Conservation (phyloP, 2,113 vertebrate genomes). For the Platycercus adscitus region DNA sequence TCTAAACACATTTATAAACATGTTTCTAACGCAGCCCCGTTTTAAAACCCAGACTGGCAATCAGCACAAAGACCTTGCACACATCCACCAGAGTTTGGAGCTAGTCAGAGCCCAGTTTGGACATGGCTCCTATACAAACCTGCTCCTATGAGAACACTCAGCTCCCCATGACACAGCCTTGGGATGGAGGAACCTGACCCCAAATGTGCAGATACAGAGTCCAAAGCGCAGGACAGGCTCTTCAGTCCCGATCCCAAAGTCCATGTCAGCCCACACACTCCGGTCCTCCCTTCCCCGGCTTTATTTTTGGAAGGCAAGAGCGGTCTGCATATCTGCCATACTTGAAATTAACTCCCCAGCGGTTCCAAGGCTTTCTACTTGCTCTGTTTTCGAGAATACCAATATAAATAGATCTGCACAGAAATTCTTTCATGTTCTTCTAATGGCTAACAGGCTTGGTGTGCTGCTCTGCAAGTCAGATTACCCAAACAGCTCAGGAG, state of each 20-base stretch:
- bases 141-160: background rate
- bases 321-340: background rate
- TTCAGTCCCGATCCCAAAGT: background rate
- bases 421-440: background rate
- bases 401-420: background rate
- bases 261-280: rapidly evolving
- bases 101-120: background rate
- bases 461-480: background rate
- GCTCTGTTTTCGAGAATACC: background rate
- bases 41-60: background rate
- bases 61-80: background rate
- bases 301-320: background rate
- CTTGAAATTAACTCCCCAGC: background rate
- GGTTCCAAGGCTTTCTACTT: background rate
- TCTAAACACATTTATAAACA: background rate
- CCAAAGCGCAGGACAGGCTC: background rate
- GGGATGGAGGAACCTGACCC: background rate
- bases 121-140: background rate
- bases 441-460: background rate
- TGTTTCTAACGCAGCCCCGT: background rate
- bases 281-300: background rate
- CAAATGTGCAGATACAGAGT: background rate
- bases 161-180: background rate
- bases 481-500: background rate
- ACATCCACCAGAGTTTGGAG: rapidly evolving